Base-by-base conservation (phyloP, 2,797 vertebrate genomes). In the Diceros bicornis region DNA sequence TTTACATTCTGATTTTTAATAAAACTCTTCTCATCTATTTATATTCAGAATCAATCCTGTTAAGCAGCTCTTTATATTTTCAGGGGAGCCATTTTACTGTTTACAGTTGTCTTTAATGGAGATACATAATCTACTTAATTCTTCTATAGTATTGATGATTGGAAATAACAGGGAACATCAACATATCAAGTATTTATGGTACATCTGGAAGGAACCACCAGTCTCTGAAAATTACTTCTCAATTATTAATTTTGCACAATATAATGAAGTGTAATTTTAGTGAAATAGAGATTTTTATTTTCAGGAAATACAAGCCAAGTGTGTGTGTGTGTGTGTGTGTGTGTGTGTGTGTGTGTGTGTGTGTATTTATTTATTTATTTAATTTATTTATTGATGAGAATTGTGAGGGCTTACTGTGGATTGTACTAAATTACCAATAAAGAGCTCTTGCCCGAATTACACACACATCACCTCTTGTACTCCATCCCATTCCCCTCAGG, bases 161-260 rank as follows among this genome's bases (percentile, higher is more conserved):
- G 11, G 50, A 91, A 91, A 34, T 77, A 88, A 88, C 16, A 84
- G 41, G 62, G 66, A 83, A 52, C 5, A 79, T 66, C n/a, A 91
- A 75, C n/a, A 69, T 78, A 85, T 75, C 41, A 69, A 74, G 71
- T 66, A 89, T 94, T 94, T 89, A 89, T 94, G 69, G 50, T 55
- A 92, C 59, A 89, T 92, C 78, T 78, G 47, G 77, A 94, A 79
- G 50, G 3, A 92, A 20, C 13, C 79, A 29, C 64, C 29, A 32
- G 32, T 68, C 34, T 50, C 32, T 92, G 27, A 61, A 68, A 94
- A 89, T 92, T 37, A 89, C 61, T 89, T 55, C 41, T 94, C 57
- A 69, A 4, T 92, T 94, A 79, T 52, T 92, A 92, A 79, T 85
- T 84, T 16, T 61, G 12, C 2, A 68, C 44, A 17, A 68, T 14